Base-by-base conservation (phyloP, 2,113 vertebrate species). In the Columba livia region DNA sequence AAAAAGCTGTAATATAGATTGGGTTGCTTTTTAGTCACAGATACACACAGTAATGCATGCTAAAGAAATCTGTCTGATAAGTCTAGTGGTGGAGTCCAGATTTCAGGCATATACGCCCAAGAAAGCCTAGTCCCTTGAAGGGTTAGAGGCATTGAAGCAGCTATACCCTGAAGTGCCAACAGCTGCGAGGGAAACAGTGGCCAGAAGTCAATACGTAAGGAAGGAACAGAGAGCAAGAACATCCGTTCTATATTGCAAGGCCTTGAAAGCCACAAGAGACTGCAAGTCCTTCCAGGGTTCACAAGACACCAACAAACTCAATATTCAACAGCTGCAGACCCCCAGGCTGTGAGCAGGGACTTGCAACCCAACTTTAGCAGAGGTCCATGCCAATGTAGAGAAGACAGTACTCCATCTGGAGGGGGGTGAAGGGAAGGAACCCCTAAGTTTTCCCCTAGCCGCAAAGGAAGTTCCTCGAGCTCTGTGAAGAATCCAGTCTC, bases 261-360 rank as follows among this genome's bases (percentile, higher is more conserved):
- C n/a, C 36, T 31, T 50, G 36, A 70, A 87, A 81, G 48, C 9
- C 23, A 29, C 9, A 51, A 50, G 20, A n/a, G 79, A 51, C 16
- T 3, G 0, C 50, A 42, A 47, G 12, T n/a, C 18, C 19, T 71
- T 16, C 11, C 29, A 42, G 0, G 0, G 17, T 31, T 79, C 34
- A 31, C 15, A 58, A 36, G 61, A 88, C 5, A 58, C 8, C 21
- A 66, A 71, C 53, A 47, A 78, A 79, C 10, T 48, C 73, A 81
- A 67, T 15, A 74, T 2, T 6, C 0, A 0, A 40, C 2, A 50
- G 34, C 9, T 67, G 21, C 1, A 1, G 23, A 26, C 51, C 89
- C 28, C 4, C 31, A 58, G 44, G 2, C 25, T 28, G 9, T 31
- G 77, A 12, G 26, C 7, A 24, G 15, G 20, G 23, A 26, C 14